phyloP scores from a whole-genome alignment of 2,888 invertebrate genomes.

The Colostygia pectinataria region DNA sequence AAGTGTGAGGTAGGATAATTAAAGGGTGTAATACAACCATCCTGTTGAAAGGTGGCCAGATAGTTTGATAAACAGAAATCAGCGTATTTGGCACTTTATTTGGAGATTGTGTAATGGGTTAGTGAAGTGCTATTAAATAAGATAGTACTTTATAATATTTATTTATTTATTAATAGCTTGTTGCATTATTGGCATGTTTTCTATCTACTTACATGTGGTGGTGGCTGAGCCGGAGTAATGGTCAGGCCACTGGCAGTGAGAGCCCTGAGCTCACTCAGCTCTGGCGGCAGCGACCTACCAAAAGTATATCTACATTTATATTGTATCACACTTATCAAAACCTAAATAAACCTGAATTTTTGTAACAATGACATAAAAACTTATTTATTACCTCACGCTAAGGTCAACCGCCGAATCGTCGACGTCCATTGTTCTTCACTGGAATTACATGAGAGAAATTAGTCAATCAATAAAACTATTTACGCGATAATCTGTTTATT shows the following conservation, averaged over 20 bases:
- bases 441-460: slow-evolving; percentile 49
- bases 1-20: no score
- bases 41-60: no score
- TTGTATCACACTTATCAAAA: slow-evolving; percentile 9
- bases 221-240: slow-evolving; percentile 85
- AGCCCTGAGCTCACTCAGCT: slow-evolving; percentile 82
- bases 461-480: slow-evolving; percentile 45
- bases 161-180: no score
- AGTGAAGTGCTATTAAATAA: no score
- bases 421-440: slow-evolving; percentile 89
- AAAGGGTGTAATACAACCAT: no score
- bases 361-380: slow-evolving; percentile 22
- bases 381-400: slow-evolving; percentile 87
- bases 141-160: no score
- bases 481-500: slow-evolving; percentile 17
- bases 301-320: slow-evolving; percentile 13
- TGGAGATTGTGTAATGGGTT: no score
- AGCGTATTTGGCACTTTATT: no score
- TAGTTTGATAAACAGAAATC: no score
- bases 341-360: slow-evolving; percentile 30
- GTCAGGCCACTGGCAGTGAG: slow-evolving; percentile 85
- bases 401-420: slow-evolving; percentile 95
- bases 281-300: slow-evolving; percentile 74
- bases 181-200: no score
- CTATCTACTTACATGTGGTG: slow-evolving; percentile 78